Evolutionary conservation across 2,888 invertebrate species (phyloP), one percentile per base, ranked within the genome.

Genomic region (Rhopalosiphum nymphaeae): DNA sequence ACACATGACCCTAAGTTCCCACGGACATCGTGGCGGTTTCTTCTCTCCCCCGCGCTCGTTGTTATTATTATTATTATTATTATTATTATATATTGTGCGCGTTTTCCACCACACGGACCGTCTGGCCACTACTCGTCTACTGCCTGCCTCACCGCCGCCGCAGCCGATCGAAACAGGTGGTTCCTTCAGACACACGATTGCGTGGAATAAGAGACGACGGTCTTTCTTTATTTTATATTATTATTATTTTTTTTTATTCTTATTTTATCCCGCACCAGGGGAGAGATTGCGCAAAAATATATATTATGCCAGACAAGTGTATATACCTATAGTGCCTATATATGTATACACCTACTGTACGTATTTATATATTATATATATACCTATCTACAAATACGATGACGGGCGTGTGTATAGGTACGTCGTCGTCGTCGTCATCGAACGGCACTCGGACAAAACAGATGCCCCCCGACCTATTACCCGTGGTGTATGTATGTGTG

Each of bases 271-370:
- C 88, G 78, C 85, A 25, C n/a, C 85, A 53, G 93, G 93, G 93
- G 92, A 88, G 93, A 94, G 90, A 94, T 94, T 94, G 93, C 93
- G 93, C 93, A 94, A 94, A 94, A 94, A 94, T 90, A 90, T 90
- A 94, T 90, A 57, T 84, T 90, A 53, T 46, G 89, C 61, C 90
- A 90, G 93, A 94, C 93, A 94, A 94, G 93, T 94, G 93, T 85
- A 56, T 36, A 91, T 25, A 36, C 26, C 7, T 86, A 44, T 44
- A 86, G 86, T 86, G 53, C 25, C 21, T 88, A 36, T 91, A 42
- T 46, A 67, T 16, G 26, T 57, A 26, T 88, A 26, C 53, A 53
- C n/a, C 44, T 67, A 84, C 42, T 3, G n/a, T 29, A 7, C 13
- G 57, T 89, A 57, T 90, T 49, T 61, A 67, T 42, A 90, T 46